Evolutionary conservation across 2,888 invertebrate genomes (phyloP).

Genomic region (Fissipunctia ypsillon): DNA sequence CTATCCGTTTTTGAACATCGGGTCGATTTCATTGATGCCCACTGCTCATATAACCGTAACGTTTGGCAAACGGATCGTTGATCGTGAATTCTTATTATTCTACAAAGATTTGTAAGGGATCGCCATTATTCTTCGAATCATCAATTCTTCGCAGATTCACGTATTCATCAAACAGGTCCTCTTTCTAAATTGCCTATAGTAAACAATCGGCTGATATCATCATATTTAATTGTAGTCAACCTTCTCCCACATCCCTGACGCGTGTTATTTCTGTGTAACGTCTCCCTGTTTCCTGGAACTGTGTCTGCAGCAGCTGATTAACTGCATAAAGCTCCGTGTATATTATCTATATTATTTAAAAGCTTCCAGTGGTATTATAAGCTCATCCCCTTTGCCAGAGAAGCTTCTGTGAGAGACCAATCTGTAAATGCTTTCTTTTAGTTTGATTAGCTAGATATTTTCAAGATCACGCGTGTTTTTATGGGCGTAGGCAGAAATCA

Average conservation of each 20-base stretch:
- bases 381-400: constrained; percentile 24
- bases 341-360: constrained; percentile 64
- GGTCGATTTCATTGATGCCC: no score
- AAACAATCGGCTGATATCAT: no score
- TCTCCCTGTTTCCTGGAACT: constrained; percentile 64
- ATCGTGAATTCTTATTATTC: no score
- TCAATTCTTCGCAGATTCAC: no score
- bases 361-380: constrained; percentile 45
- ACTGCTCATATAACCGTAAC: no score
- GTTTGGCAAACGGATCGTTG: no score
- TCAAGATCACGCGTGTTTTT: background rate
- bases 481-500: background rate
- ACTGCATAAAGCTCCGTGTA: constrained; percentile 58
- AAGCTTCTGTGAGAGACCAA: constrained; percentile 10
- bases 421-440: constrained; percentile 23
- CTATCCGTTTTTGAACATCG: no score
- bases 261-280: constrained; percentile 48
- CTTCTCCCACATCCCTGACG: constrained; percentile 38
- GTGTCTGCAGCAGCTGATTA: constrained; percentile 67
- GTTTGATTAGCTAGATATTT: background rate
- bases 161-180: no score
- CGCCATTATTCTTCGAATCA: no score
- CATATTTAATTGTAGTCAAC: background rate
- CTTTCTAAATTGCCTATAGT: no score
- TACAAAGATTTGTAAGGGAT: no score